Evolutionary conservation across 2,888 invertebrate species (phyloP), one percentile per base, ranked within the genome.

Genomic region (Dicyrtomina minuta): DNA sequence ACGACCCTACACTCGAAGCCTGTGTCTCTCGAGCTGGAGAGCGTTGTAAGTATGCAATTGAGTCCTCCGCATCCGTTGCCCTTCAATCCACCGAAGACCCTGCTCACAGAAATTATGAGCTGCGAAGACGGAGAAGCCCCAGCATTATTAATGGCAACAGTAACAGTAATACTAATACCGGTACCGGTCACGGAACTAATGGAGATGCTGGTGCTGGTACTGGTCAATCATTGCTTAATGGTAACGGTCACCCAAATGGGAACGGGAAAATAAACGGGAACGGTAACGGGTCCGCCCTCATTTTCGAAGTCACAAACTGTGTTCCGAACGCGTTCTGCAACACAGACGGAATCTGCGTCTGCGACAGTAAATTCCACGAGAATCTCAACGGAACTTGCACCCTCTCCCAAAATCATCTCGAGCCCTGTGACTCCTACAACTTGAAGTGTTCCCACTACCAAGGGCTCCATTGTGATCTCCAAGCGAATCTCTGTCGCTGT

Each of bases 21-120:
- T 68, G 68, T 53, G 68, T 51, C 15, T 60, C 68, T 1, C 59
- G 60, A 33, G 59, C 60, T 2, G 68, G 68, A 12, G 60, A 61
- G 1, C 17, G 49, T 13, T 62, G 62, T 49, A 24, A 26, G 15
- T 62, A 49, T 22, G 46, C 49, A 20, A 10, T 46, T n/a, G 62
- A 62, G 20, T n/a, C n/a, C n/a, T 15, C 15, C 8, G 56, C 8
- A 8, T 46, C 46, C 15, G 15, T 46, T 8, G 46, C 46, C 46
- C 46, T 20, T 13, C 46, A 5, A 4, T 46, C 46, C 46, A 46
- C 17, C 4, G 8, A 4, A 15, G 15, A 10, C 24, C 8, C 10
- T 4, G n/a, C n/a, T n/a, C 8, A 44, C 44, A n/a, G n/a, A n/a
- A n/a, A 44, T 1, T n/a, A 13, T 2, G 44, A 44, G 5, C n/a